Conservation (phyloP, 1,140 invertebrate species). For the Sycophila sp. region DNA sequence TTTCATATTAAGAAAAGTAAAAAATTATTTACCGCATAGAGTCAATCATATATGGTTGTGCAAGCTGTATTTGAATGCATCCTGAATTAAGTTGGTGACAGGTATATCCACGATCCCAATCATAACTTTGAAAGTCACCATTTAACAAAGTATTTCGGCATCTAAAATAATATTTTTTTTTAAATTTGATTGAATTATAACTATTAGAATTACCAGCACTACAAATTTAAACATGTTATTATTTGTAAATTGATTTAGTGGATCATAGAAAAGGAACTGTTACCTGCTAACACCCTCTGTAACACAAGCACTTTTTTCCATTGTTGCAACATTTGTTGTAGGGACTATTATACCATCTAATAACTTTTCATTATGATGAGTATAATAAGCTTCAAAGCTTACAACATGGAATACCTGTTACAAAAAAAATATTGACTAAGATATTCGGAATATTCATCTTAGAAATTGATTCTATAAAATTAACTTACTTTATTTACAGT, state of each 20-base stretch:
- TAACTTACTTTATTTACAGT: constrained; percentile 86
- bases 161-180: constrained; percentile 65
- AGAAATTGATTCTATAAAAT: constrained; percentile 12
- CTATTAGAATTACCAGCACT: neutral
- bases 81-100: constrained; percentile 98
- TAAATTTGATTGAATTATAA: no score
- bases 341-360: constrained; percentile 86
- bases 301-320: constrained; percentile 88
- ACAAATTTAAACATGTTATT: neutral
- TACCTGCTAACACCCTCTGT: constrained; percentile 88
- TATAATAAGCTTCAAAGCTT: constrained; percentile 89
- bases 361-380: constrained; percentile 78
- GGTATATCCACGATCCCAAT: constrained; percentile 99
- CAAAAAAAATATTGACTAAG: constrained; percentile 22
- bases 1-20: constrained; percentile 2
- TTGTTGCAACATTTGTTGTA: constrained; percentile 90
- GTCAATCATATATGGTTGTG: constrained; percentile 93
- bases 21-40: constrained; percentile 78
- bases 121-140: constrained; percentile 93
- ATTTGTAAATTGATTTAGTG: neutral
- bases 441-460: neutral
- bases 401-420: constrained; percentile 91
- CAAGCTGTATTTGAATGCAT: constrained; percentile 92
- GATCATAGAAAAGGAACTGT: neutral
- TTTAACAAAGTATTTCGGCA: constrained; percentile 95